Evolutionary conservation across 2,888 invertebrate genomes (phyloP), one percentile per base, ranked within the genome.

Genomic region (Limulus polyphemus): DNA sequence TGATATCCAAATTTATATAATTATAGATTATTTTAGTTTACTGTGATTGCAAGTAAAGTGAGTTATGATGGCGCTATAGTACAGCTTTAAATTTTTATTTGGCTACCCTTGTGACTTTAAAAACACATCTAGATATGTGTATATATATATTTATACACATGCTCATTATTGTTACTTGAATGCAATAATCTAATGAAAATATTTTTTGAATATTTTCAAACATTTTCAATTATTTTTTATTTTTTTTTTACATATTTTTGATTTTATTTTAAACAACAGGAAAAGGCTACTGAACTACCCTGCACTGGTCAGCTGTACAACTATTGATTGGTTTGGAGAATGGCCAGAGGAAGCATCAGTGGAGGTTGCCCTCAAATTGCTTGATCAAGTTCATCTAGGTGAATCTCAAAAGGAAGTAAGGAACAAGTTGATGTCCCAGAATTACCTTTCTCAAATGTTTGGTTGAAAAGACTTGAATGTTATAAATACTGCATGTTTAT

Each of bases 271-370:
- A 32, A 32, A 2, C 32, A 32, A 46, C 70, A 84, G 89, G 72
- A 85, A 86, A 72, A 83, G 89, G 61, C 82, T 92, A 70, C 83
- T 91, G 11, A 90, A 90, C 75, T 93, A 90, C 77, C 92, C 93
- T 1, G 86, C 90, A 0, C 78, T 93, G 62, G 85, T 92, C 55
- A 91, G 90, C 78, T 85, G 87, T 68, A 88, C 90, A 0, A 90
- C 90, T 0, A 89, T 90, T 32, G 89, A 92, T 76, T 92, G 90
- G 90, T 90, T 91, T 78, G 81, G 84, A 72, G 86, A 88, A 72
- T 93, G 92, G 92, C 90, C 92, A 0, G 83, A 84, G 64, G 87
- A 89, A 74, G 91, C 92, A 49, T 79, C 93, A 61, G 79, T 92
- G n/a, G 90, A 91, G 78, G 90, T 93, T 11, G 90, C 91, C 12